phyloP scores from a whole-genome alignment of 2,888 invertebrate genomes.

The Galeopsomyia nigrocyanea region DNA sequence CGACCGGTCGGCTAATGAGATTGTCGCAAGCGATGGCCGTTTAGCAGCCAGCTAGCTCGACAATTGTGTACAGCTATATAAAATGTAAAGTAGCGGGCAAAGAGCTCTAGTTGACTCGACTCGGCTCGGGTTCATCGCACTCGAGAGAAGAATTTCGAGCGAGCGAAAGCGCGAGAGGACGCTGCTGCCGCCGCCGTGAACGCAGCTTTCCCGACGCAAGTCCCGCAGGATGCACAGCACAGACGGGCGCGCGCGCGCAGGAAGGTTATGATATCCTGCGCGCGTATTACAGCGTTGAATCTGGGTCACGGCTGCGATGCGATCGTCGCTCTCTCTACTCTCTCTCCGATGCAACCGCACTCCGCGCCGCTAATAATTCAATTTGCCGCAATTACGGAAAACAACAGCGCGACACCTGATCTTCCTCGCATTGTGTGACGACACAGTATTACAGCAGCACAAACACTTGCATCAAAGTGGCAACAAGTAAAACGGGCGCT shows the following conservation, averaged over 20 bases:
- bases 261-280: conserved; percentile 4
- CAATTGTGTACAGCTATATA: too few relatives aligned
- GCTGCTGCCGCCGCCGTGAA: background rate
- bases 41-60: too few relatives aligned
- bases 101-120: background rate
- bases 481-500: conserved; percentile 21
- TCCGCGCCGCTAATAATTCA: too few relatives aligned
- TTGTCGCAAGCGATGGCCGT: too few relatives aligned
- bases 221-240: background rate
- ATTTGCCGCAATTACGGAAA: too few relatives aligned
- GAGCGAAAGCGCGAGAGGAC: background rate
- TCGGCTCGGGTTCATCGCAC: too few relatives aligned
- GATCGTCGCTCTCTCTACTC: background rate
- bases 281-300: background rate
- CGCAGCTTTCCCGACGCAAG: too few relatives aligned
- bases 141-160: background rate
- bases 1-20: too few relatives aligned
- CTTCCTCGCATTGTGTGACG: background rate
- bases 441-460: background rate
- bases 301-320: conserved; percentile 31
- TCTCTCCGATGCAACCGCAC: too few relatives aligned
- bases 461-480: conserved; percentile 3
- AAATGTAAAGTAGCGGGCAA: too few relatives aligned
- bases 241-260: background rate
- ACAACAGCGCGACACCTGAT: too few relatives aligned